phyloP scores from a whole-genome alignment of 1,140 invertebrate genomes.

The Neoseiulus cucumeris region DNA sequence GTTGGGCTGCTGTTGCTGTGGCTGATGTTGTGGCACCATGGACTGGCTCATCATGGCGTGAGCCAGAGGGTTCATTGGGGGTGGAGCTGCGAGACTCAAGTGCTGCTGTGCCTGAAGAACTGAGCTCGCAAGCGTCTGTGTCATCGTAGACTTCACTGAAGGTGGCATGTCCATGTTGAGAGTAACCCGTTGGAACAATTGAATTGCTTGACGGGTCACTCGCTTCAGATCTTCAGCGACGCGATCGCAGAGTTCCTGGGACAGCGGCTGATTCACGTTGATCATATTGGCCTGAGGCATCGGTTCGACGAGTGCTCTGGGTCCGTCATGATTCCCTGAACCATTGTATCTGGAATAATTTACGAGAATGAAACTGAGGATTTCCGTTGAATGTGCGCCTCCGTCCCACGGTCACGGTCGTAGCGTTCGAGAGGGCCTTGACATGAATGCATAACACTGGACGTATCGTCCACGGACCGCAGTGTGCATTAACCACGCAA shows the following conservation, averaged over 20 bases:
- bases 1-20: background rate
- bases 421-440: too few relatives aligned
- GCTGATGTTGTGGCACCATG: background rate
- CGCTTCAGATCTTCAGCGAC: conserved; percentile 20
- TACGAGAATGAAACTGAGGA: too few relatives aligned
- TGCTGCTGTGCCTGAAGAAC: conserved; percentile 20
- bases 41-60: background rate
- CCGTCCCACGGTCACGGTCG: too few relatives aligned
- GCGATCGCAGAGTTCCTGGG: conserved; percentile 20
- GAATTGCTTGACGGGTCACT: conserved; percentile 20
- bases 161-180: conserved; percentile 18
- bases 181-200: conserved; percentile 21
- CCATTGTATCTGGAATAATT: too few relatives aligned
- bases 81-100: conserved; percentile 18
- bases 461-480: too few relatives aligned
- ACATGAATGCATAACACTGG: too few relatives aligned
- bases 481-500: too few relatives aligned
- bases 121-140: conserved; percentile 16
- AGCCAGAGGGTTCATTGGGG: conserved; percentile 4
- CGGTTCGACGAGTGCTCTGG: conserved; percentile 1
- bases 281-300: background rate
- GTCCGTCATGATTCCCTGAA: background rate
- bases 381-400: too few relatives aligned
- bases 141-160: conserved; percentile 18
- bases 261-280: conserved; percentile 15